A percentile compares a stretch with the other conserved stretches of the same genome.
phyloP scores from a whole-genome alignment of 2,888 invertebrate species.

The Melinaea menophilus region DNA sequence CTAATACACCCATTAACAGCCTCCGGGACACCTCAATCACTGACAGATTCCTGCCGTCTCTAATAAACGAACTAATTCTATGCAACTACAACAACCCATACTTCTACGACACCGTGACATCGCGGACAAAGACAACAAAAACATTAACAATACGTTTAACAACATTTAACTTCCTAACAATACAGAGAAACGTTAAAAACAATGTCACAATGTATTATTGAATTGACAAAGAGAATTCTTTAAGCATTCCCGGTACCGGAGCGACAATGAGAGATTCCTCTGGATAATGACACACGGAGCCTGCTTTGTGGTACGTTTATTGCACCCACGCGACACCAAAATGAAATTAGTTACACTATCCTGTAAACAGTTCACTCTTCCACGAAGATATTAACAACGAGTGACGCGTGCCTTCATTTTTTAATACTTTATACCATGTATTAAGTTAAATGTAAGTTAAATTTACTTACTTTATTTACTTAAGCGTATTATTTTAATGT shows the following conservation, averaged over 20 bases:
- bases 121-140: slow-evolving; percentile 46
- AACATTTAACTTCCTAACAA: slow-evolving; percentile 76
- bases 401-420: slow-evolving; percentile 10
- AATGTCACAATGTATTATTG: slow-evolving; percentile 55
- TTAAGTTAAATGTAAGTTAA: not conserved
- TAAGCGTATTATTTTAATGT: too few species aligned
- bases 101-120: slow-evolving; percentile 62
- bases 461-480: too few species aligned
- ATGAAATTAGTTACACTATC: slow-evolving; percentile 74
- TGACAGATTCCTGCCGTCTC: slow-evolving; percentile 61
- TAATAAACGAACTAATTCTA: slow-evolving; percentile 71
- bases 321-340: slow-evolving; percentile 75
- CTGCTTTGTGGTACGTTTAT: slow-evolving; percentile 71
- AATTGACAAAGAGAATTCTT: slow-evolving; percentile 53
- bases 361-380: slow-evolving; percentile 68
- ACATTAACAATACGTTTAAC: slow-evolving; percentile 61
- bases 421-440: not conserved
- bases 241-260: slow-evolving; percentile 55
- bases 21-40: slow-evolving; percentile 54
- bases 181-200: slow-evolving; percentile 65
- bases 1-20: slow-evolving; percentile 19
- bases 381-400: slow-evolving; percentile 65
- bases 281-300: slow-evolving; percentile 62
- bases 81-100: slow-evolving; percentile 53
- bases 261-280: slow-evolving; percentile 56